These are phyloP conservation scores for Agriotes lineatus DNA, from an alignment of 2,888 invertebrate genomes.

Conservation along the genomic window DNA sequence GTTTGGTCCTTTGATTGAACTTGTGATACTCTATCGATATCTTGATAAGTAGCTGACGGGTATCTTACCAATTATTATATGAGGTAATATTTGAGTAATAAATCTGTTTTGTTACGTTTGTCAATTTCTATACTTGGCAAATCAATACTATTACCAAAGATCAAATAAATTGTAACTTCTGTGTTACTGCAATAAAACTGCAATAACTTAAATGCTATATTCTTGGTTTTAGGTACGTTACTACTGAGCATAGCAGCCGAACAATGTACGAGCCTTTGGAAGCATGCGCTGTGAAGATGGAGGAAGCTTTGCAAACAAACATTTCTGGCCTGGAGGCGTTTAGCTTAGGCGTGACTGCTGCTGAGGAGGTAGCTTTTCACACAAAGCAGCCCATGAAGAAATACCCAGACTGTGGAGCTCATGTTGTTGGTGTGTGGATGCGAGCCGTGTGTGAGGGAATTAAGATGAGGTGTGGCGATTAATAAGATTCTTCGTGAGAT, in stretches of 20 bases:
- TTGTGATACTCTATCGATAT: no score
- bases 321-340: conserved; percentile 58
- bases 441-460: conserved; percentile 68
- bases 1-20: no score
- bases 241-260: conserved; percentile 73
- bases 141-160: no score
- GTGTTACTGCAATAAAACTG: no score
- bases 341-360: conserved; percentile 61
- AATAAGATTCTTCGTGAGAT: no score
- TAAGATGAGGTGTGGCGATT: conserved; percentile 58
- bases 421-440: conserved; percentile 72
- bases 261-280: conserved; percentile 72
- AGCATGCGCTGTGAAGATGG: conserved; percentile 53
- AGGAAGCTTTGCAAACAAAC: conserved; percentile 49
- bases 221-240: conserved; percentile 69
- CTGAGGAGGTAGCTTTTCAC: conserved; percentile 60
- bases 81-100: no score
- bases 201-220: no score
- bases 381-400: conserved; percentile 49
- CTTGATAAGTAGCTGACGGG: no score
- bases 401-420: conserved; percentile 73
- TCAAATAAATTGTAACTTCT: no score
- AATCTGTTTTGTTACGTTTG: no score
- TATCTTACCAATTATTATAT: no score
- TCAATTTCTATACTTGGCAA: no score